Conservation (phyloP, 1,140 invertebrate species). For the Pollicipes pollicipes region DNA sequence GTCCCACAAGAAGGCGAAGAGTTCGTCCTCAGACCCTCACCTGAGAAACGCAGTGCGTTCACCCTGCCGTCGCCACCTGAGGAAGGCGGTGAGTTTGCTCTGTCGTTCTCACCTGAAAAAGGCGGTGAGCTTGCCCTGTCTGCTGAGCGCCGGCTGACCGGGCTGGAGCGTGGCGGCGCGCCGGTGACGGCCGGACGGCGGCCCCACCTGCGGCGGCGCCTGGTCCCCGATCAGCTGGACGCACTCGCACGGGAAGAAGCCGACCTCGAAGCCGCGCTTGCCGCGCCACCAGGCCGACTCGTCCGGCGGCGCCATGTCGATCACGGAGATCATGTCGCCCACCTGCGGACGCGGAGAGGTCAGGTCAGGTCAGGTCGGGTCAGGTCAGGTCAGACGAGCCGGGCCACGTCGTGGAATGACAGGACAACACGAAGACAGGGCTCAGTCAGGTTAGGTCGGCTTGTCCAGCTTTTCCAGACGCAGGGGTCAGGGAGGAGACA, state of each 20-base stretch:
- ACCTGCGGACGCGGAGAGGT: constrained; percentile 38
- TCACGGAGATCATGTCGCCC: constrained; percentile 94
- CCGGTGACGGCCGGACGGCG: constrained; percentile 9
- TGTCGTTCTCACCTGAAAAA: constrained; percentile 44
- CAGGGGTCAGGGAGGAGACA: too few species aligned
- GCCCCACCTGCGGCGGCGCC: not conserved
- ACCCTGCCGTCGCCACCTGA: too few species aligned
- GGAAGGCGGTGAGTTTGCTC: not conserved
- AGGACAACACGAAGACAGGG: too few species aligned
- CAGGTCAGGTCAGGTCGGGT: not conserved
- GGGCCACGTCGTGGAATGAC: too few species aligned
- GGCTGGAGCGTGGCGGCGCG: constrained; percentile 39
- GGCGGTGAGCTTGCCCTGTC: constrained; percentile 84
- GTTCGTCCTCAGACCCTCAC: too few species aligned
- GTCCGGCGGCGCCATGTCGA: constrained; percentile 84
- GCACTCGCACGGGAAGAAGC: constrained; percentile 91
- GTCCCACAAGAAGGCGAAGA: too few species aligned
- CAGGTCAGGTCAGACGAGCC: constrained; percentile 15
- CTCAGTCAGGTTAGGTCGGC: not conserved
- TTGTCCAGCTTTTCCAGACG: too few species aligned
- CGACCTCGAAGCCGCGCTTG: constrained; percentile 85
- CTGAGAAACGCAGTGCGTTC: too few species aligned
- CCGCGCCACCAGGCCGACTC: constrained; percentile 94
- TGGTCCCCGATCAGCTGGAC: constrained; percentile 88
- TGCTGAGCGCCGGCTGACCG: constrained; percentile 45